Conservation (phyloP, 2,888 invertebrate species). For the Mythimna pallens region DNA sequence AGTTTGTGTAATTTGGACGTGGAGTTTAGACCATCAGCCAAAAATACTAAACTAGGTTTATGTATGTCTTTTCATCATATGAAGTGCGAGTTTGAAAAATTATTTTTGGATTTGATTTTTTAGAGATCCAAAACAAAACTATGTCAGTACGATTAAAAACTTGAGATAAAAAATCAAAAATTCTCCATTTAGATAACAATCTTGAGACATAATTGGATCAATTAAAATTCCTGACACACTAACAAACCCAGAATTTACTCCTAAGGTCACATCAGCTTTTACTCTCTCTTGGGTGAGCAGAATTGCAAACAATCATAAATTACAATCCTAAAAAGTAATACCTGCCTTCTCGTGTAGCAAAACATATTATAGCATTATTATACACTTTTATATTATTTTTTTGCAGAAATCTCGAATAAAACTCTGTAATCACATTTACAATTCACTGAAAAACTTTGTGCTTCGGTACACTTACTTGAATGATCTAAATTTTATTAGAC, state of each 20-base stretch:
- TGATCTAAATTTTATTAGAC: too few relatives aligned
- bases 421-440: too few relatives aligned
- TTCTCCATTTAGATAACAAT: constrained; percentile 27
- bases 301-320: not conserved
- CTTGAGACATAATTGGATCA: constrained; percentile 43
- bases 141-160: constrained; percentile 1
- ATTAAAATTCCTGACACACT: constrained; percentile 54
- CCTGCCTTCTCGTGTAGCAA: not conserved
- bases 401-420: too few relatives aligned
- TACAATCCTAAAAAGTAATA: not conserved
- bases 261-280: constrained; percentile 25
- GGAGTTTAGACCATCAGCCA: not conserved
- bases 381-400: too few relatives aligned
- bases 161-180: constrained; percentile 40
- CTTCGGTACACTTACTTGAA: too few relatives aligned
- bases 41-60: not conserved
- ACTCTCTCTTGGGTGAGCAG: constrained; percentile 20
- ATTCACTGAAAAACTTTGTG: too few relatives aligned
- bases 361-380: too few relatives aligned
- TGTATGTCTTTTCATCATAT: not conserved
- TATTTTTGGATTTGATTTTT: not conserved
- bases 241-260: constrained; percentile 22
- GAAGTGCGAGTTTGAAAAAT: not conserved
- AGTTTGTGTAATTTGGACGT: too few relatives aligned
- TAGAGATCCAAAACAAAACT: constrained; percentile 11